These are phyloP conservation scores for Alexandromys fortis DNA, from an alignment of 2,113 vertebrate species.

Conservation along the genomic window DNA sequence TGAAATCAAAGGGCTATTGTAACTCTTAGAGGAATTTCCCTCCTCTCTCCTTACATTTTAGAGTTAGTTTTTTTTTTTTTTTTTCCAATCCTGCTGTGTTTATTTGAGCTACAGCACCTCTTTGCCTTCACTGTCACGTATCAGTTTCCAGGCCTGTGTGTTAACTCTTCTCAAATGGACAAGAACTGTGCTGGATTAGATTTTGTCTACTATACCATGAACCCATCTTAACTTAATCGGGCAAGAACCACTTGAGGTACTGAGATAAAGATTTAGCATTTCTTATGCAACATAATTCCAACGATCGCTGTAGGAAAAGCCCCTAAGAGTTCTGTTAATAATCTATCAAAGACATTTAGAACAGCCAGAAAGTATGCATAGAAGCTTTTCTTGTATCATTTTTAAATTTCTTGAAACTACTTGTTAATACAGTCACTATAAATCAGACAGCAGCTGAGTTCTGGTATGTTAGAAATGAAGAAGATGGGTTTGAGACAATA, in stretches of 20 bases:
- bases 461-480: not conserved
- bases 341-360: not conserved
- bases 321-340: not conserved
- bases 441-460: not conserved
- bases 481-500: not conserved
- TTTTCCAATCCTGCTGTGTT: not conserved
- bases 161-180: not conserved
- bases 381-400: not conserved
- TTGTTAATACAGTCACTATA: not conserved
- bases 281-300: not conserved
- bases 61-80: too few relatives aligned
- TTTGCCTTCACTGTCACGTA: not conserved
- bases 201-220: not conserved
- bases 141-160: fast-evolving
- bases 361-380: not conserved
- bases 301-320: not conserved
- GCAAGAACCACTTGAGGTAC: not conserved
- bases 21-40: fast-evolving
- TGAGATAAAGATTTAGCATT: not conserved
- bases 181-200: not conserved
- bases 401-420: not conserved
- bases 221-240: not conserved
- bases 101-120: not conserved
- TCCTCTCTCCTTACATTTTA: not conserved
- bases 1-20: not conserved